Evolutionary conservation across 2,113 vertebrate genomes (phyloP).

Genomic region (Poicephalus meyeri): DNA sequence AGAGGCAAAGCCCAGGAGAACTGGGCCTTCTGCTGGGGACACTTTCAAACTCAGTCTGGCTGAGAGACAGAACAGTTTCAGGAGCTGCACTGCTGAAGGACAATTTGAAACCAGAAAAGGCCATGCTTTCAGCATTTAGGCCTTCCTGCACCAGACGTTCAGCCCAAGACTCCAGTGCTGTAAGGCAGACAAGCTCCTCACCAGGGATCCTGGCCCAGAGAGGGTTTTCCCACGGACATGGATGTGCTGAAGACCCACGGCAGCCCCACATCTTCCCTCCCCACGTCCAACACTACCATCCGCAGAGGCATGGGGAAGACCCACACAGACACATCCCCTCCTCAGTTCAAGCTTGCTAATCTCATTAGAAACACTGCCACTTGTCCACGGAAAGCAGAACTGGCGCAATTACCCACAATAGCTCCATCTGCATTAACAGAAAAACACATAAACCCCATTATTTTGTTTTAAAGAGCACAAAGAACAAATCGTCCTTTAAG

Average conservation of each 20-base stretch:
- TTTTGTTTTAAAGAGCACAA: conserved; percentile 10
- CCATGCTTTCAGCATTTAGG: background rate
- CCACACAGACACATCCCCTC: background rate
- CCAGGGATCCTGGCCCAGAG: background rate
- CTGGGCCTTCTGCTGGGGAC: background rate
- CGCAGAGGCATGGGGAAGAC: background rate
- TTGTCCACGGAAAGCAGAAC: background rate
- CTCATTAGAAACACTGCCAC: background rate
- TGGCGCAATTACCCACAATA: conserved; percentile 47
- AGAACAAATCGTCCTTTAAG: conserved; percentile 24
- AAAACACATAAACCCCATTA: background rate
- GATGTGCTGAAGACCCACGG: background rate
- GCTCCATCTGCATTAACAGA: conserved; percentile 30
- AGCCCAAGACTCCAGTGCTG: background rate
- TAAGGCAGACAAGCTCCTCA: background rate
- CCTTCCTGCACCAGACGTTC: background rate
- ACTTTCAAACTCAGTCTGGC: background rate
- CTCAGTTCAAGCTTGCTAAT: background rate
- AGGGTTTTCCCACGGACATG: background rate
- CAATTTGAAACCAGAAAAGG: background rate
- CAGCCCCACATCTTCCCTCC: background rate
- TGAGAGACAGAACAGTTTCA: background rate
- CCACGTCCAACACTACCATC: background rate
- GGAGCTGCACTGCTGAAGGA: background rate
- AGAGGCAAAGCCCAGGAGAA: background rate